Conservation (phyloP, 1,140 invertebrate genomes). For the Drosophila truncata region DNA sequence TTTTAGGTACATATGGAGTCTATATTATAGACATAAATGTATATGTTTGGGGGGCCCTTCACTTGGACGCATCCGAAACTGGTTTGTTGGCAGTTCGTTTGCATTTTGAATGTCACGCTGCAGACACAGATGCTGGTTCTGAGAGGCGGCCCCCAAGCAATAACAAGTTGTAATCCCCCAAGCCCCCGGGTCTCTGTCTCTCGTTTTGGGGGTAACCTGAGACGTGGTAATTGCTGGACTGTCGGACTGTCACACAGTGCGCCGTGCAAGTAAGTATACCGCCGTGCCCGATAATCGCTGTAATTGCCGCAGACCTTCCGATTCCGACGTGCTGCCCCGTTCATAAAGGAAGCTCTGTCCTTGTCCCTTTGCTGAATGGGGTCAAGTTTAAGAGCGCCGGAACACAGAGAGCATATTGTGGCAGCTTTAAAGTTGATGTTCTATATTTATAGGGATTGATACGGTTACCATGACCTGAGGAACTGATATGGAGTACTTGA, state of each 20-base stretch:
- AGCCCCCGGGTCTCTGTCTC: neutral
- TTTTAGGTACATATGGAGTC: neutral
- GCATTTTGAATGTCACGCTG: slow-evolving; percentile 63
- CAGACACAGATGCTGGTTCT: slow-evolving; percentile 49
- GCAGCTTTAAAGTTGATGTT: neutral
- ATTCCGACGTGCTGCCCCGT: slow-evolving; percentile 47
- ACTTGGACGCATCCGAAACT: slow-evolving; percentile 57
- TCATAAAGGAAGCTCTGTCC: slow-evolving; percentile 47
- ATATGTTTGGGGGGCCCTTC: slow-evolving; percentile 30
- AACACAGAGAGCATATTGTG: neutral
- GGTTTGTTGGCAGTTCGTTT: slow-evolving; percentile 55
- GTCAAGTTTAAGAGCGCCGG: slow-evolving; percentile 70
- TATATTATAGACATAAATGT: neutral
- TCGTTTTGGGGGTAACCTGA: neutral
- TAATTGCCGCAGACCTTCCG: slow-evolving; percentile 45
- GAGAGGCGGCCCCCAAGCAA: slow-evolving; percentile 37
- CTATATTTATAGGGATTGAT: slow-evolving; percentile 5
- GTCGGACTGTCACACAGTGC: slow-evolving; percentile 3
- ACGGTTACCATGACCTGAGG: neutral
- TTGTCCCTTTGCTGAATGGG: slow-evolving; percentile 53
- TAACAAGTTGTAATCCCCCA: slow-evolving; percentile 47
- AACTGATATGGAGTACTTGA: neutral
- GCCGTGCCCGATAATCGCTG: slow-evolving; percentile 46
- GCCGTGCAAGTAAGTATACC: neutral
- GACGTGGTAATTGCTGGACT: slow-evolving; percentile 49